phyloP scores from a whole-genome alignment of 2,113 vertebrate genomes.

The Etia nguti region DNA sequence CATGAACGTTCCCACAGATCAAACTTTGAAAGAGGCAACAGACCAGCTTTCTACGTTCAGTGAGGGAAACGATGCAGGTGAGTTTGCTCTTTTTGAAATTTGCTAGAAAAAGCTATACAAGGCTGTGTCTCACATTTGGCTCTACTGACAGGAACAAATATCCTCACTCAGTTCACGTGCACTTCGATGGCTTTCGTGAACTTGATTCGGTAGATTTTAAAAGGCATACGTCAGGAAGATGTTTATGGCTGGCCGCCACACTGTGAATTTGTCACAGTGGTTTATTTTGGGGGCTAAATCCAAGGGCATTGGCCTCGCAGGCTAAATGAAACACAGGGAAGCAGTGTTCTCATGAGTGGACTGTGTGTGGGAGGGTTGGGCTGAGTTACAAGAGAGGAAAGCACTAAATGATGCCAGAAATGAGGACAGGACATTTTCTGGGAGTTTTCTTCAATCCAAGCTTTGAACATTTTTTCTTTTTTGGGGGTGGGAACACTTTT shows the following conservation, averaged over 20 bases:
- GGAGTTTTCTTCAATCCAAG: neutral
- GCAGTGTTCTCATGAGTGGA: constrained; percentile 14
- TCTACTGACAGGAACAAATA: neutral
- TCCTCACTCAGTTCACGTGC: neutral
- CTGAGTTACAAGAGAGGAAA: constrained; percentile 14
- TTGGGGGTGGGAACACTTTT: neutral
- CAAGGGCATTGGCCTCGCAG: neutral
- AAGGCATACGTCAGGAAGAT: neutral
- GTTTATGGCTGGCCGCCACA: neutral
- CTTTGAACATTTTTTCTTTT: neutral
- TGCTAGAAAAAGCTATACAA: neutral
- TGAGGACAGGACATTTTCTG: neutral
- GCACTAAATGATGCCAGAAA: neutral
- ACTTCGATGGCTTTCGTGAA: neutral
- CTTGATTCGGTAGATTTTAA: neutral
- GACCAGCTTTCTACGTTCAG: neutral
- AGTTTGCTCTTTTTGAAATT: neutral
- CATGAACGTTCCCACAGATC: constrained; percentile 13
- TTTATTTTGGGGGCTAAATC: neutral
- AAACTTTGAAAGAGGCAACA: neutral
- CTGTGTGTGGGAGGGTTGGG: constrained; percentile 8
- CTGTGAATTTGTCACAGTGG: neutral
- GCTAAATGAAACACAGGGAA: constrained; percentile 47
- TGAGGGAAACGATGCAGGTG: constrained; percentile 29
- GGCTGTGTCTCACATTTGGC: neutral